phyloP scores from a whole-genome alignment of 2,797 vertebrate species.

The Halcyon badia region DNA sequence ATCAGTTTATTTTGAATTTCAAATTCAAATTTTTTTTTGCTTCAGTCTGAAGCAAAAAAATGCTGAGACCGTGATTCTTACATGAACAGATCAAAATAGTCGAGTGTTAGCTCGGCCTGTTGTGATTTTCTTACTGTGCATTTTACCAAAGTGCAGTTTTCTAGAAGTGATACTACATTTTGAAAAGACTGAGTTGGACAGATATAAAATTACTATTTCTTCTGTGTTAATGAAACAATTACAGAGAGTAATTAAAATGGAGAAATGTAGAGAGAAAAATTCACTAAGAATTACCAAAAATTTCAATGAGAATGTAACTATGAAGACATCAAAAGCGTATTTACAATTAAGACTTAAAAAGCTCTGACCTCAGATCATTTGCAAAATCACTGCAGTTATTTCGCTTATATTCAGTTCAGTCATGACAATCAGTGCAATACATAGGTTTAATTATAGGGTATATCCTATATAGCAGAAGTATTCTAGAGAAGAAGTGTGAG shows the following conservation, averaged over 20 bases:
- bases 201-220: neutral
- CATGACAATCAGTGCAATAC: neutral
- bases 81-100: neutral
- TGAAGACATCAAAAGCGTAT: neutral
- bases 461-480: neutral
- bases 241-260: neutral
- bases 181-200: neutral
- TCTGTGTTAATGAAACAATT: neutral
- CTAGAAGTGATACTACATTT: neutral
- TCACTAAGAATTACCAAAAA: neutral
- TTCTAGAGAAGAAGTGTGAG: neutral
- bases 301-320: neutral
- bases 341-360: neutral
- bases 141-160: neutral
- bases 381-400: neutral
- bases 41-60: neutral
- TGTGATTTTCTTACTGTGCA: neutral
- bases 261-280: neutral
- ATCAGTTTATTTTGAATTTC: neutral
- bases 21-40: neutral
- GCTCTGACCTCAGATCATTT: neutral
- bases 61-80: neutral
- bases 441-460: neutral
- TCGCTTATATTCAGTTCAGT: neutral
- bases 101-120: neutral